Conservation (phyloP, 2,888 invertebrate species). For the Argyra leucocephala region DNA sequence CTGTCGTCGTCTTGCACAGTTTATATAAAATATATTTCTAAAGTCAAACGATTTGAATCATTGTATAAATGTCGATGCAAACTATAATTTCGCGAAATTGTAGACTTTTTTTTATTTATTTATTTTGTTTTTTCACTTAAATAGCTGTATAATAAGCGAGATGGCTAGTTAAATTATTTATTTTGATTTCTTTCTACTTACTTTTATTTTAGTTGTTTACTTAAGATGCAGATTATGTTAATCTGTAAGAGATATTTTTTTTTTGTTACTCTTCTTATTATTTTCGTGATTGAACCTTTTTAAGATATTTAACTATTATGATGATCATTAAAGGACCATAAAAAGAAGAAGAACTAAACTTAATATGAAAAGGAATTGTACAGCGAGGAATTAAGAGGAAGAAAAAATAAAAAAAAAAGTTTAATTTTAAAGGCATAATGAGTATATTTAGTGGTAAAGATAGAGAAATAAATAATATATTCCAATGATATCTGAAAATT, state of each 20-base stretch:
- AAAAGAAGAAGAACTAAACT: not conserved
- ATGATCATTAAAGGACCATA: not conserved
- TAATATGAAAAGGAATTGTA: no score
- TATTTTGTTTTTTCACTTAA: not conserved
- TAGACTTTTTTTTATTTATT: not conserved
- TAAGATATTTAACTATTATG: not conserved
- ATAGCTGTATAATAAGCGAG: not conserved
- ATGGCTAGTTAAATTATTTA: not conserved
- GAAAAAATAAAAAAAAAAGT: no score
- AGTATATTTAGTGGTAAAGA: no score
- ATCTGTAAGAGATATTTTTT: no score
- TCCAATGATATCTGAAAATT: no score
- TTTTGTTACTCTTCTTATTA: not conserved
- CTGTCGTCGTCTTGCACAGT: not conserved
- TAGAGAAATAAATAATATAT: no score
- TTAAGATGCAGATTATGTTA: constrained; percentile 1
- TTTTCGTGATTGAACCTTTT: not conserved
- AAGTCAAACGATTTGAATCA: not conserved
- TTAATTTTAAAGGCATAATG: no score
- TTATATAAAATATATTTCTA: not conserved
- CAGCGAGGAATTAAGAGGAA: no score
- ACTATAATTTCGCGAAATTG: not conserved
- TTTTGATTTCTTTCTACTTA: not conserved
- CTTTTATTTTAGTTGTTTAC: no score
- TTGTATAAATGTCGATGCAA: not conserved